Conservation (phyloP, 1,140 invertebrate species). For the Drosophila seguyi region DNA sequence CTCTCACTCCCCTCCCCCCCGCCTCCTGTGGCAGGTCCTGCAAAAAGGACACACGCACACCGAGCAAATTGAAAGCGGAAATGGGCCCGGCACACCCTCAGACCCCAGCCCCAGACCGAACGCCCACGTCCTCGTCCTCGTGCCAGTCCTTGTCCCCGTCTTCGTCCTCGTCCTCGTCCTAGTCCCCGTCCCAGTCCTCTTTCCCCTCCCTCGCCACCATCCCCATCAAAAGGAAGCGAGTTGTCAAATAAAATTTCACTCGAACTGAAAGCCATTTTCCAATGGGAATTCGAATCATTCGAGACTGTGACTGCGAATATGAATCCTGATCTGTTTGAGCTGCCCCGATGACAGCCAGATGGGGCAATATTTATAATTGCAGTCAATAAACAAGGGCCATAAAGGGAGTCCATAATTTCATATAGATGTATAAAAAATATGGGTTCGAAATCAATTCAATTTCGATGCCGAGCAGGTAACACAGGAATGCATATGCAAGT, state of each 20-base stretch:
- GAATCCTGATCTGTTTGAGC: slow-evolving; percentile 39
- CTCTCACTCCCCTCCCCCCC: background rate
- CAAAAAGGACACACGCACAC: slow-evolving; percentile 27
- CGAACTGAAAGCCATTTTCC: slow-evolving; percentile 42
- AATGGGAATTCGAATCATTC: slow-evolving; percentile 39
- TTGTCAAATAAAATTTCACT: slow-evolving; percentile 57
- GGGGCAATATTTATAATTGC: slow-evolving; percentile 45
- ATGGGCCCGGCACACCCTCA: slow-evolving; percentile 15
- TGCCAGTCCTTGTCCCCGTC: no score
- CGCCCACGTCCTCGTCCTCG: background rate
- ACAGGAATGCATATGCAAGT: background rate
- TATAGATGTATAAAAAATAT: background rate
- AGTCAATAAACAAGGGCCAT: slow-evolving; percentile 35
- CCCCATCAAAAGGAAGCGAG: slow-evolving; percentile 14
- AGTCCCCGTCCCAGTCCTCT: no score
- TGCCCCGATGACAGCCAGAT: slow-evolving; percentile 25
- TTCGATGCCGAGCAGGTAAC: background rate
- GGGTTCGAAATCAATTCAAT: slow-evolving; percentile 10
- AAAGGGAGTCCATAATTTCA: background rate
- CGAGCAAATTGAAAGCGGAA: slow-evolving; percentile 53
- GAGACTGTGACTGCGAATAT: slow-evolving; percentile 10
- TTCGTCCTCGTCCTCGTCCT: background rate
- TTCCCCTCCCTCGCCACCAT: background rate
- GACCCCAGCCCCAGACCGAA: background rate
- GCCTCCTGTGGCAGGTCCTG: slow-evolving; percentile 1